Conservation (phyloP, 1,140 invertebrate species). For the Musca vetustissima region DNA sequence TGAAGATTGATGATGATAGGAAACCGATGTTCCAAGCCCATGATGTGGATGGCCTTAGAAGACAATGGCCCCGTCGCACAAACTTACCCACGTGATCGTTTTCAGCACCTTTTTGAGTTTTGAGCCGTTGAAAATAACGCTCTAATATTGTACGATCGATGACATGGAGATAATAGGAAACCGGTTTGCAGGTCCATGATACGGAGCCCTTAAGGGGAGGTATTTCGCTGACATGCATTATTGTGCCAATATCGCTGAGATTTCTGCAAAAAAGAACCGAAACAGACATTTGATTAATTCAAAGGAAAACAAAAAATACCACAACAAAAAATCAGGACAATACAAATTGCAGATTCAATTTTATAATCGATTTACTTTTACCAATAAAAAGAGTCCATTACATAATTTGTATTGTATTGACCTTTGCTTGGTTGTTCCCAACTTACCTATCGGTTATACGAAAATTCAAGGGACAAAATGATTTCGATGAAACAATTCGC, state of each 20-base stretch:
- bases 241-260: constrained; percentile 91
- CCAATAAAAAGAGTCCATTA: too few relatives aligned
- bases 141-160: constrained; percentile 96
- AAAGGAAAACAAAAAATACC: too few relatives aligned
- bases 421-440: too few relatives aligned
- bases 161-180: constrained; percentile 96
- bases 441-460: constrained; percentile 90
- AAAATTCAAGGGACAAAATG: constrained; percentile 97
- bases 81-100: constrained; percentile 53
- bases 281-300: too few relatives aligned
- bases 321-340: too few relatives aligned
- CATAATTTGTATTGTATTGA: not conserved
- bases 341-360: too few relatives aligned
- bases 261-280: constrained; percentile 55
- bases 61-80: not conserved
- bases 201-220: constrained; percentile 92
- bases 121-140: constrained; percentile 90
- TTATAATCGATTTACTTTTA: too few relatives aligned
- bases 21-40: too few relatives aligned
- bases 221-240: constrained; percentile 97
- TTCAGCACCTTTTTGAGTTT: constrained; percentile 81
- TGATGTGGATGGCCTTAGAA: too few relatives aligned
- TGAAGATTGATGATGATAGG: too few relatives aligned
- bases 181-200: constrained; percentile 97
- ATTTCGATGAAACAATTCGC: constrained; percentile 97